These are phyloP conservation scores for Sus cebifrons DNA, from an alignment of 2,797 vertebrate genomes.

Conservation along the genomic window DNA sequence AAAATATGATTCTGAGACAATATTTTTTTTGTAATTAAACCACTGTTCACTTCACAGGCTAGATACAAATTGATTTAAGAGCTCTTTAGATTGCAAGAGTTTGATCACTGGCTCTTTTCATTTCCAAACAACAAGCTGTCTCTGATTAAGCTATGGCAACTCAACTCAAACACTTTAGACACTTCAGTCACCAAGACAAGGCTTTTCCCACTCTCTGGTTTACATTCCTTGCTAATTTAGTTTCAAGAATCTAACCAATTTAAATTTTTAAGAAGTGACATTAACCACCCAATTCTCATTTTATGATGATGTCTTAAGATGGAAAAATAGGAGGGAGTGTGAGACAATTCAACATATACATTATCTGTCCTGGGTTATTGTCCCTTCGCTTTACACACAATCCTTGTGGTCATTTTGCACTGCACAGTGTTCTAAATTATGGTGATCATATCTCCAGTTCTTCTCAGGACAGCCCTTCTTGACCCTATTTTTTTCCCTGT, in stretches of 20 bases:
- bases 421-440: not conserved
- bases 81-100: not conserved
- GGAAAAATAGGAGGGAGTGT: not conserved
- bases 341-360: not conserved
- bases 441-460: not conserved
- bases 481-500: not conserved
- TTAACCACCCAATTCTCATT: not conserved
- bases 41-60: not conserved
- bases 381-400: not conserved
- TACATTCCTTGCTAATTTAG: not conserved
- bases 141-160: not conserved
- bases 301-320: not conserved
- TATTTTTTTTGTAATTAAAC: not conserved
- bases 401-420: not conserved
- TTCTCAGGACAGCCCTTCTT: not conserved
- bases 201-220: not conserved
- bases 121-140: not conserved
- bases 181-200: not conserved
- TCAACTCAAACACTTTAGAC: not conserved
- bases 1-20: not conserved
- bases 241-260: not conserved
- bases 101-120: not conserved
- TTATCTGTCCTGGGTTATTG: not conserved
- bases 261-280: not conserved
- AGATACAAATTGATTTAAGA: not conserved